These are phyloP conservation scores for Equus quagga DNA, from an alignment of 2,113 vertebrate genomes.

Conservation along the genomic window DNA sequence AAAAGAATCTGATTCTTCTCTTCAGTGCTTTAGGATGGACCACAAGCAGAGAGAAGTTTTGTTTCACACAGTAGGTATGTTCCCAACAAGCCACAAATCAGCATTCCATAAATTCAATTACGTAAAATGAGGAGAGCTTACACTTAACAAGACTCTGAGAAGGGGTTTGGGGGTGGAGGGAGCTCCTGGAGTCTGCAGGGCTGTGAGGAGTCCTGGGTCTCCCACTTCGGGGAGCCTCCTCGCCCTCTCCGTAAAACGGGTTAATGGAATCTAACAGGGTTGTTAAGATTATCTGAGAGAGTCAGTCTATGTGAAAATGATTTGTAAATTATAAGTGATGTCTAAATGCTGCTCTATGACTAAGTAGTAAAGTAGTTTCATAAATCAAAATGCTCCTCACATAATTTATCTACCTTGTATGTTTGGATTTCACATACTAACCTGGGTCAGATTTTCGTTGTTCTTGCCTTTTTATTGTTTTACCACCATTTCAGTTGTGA, in stretches of 20 bases:
- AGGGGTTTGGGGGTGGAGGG: neutral
- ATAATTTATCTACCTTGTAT: neutral
- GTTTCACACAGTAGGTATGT: neutral
- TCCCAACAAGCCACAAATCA: neutral
- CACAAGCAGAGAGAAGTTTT: neutral
- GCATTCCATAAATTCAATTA: neutral
- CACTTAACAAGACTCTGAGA: neutral
- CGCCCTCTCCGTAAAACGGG: neutral
- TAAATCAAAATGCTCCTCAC: neutral
- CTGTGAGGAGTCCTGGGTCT: neutral
- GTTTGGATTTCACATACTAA: neutral
- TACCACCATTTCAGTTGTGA: neutral
- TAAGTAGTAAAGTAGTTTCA: neutral
- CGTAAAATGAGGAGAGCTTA: neutral
- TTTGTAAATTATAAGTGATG: neutral
- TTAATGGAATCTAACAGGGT: neutral
- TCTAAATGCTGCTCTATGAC: neutral
- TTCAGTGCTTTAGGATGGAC: neutral
- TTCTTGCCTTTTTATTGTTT: neutral
- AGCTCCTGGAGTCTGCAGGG: neutral
- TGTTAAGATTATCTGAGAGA: neutral
- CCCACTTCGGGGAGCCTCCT: neutral
- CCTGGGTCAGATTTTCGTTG: neutral
- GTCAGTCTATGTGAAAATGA: neutral
- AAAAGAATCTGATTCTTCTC: neutral